Percentiles rank a stretch among this genome's conserved stretches.
phyloP scores from a whole-genome alignment of 1,140 invertebrate species.

The Homarus americanus region DNA sequence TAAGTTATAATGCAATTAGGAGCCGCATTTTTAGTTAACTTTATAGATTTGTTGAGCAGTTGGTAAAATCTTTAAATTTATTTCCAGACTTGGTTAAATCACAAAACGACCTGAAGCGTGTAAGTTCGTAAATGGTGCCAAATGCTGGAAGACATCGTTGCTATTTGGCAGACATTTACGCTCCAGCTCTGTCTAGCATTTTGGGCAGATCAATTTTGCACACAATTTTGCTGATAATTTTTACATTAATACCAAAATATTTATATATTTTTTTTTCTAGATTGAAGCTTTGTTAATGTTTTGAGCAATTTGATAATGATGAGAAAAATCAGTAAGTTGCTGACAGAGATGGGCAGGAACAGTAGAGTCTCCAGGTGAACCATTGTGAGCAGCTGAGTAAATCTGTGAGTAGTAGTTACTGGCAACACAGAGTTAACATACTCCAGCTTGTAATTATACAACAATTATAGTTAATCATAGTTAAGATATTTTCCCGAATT shows the following conservation, averaged over 20 bases:
- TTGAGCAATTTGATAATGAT: no score
- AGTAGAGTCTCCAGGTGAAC: neutral
- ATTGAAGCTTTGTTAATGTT: no score
- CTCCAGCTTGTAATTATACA: neutral
- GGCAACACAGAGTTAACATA: neutral
- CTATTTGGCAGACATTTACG: neutral
- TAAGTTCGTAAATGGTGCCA: neutral
- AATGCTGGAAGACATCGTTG: neutral
- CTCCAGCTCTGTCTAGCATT: neutral
- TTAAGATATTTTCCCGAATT: no score
- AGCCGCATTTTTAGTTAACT: no score
- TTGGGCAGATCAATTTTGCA: no score
- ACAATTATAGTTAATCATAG: neutral
- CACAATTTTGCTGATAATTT: no score
- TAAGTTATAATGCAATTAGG: no score
- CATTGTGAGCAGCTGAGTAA: neutral
- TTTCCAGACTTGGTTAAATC: no score
- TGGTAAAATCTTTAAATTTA: neutral
- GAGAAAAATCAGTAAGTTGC: neutral
- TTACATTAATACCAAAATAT: no score
- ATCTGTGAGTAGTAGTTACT: neutral
- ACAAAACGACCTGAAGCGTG: neutral
- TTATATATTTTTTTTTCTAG: no score
- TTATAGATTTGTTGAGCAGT: no score
- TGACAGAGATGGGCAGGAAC: neutral